These are phyloP conservation scores for Rhagonycha lutea DNA, from an alignment of 2,888 invertebrate genomes.

Conservation along the genomic window DNA sequence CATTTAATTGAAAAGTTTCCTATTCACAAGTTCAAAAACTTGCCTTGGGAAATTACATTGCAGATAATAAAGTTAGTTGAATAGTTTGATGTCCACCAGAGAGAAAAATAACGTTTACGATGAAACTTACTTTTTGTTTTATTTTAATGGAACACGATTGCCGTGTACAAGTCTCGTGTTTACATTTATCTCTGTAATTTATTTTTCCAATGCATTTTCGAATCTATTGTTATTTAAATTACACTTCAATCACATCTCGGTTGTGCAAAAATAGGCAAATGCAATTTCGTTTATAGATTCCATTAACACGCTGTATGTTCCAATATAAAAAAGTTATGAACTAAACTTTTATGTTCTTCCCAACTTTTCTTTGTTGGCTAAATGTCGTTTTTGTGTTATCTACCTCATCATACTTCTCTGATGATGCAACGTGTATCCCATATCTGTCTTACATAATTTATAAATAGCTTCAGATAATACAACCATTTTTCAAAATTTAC, in stretches of 20 bases:
- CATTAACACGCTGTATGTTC: neutral
- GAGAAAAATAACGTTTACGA: neutral
- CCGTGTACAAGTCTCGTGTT: neutral
- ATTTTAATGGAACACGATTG: neutral
- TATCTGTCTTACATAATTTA: neutral
- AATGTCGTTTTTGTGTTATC: neutral
- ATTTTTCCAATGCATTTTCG: neutral
- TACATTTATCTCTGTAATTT: neutral
- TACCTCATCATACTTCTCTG: neutral
- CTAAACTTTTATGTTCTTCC: neutral
- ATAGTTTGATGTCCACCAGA: neutral
- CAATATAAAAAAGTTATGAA: neutral
- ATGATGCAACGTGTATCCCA: neutral
- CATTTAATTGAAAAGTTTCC: neutral
- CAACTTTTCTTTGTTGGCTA: neutral
- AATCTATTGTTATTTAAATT: neutral
- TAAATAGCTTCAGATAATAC: neutral
- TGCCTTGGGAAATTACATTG: neutral
- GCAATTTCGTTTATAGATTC: neutral
- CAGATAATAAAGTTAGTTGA: neutral
- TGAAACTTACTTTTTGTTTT: neutral
- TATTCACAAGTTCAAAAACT: neutral
- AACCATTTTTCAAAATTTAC: conserved; percentile 4
- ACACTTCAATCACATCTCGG: neutral
- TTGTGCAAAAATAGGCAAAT: neutral